Percentiles rank a stretch among this genome's conserved stretches.
These are phyloP conservation scores for Crocodylus rhombifer DNA, from an alignment of 2,797 vertebrate species.

Conservation along the genomic window DNA sequence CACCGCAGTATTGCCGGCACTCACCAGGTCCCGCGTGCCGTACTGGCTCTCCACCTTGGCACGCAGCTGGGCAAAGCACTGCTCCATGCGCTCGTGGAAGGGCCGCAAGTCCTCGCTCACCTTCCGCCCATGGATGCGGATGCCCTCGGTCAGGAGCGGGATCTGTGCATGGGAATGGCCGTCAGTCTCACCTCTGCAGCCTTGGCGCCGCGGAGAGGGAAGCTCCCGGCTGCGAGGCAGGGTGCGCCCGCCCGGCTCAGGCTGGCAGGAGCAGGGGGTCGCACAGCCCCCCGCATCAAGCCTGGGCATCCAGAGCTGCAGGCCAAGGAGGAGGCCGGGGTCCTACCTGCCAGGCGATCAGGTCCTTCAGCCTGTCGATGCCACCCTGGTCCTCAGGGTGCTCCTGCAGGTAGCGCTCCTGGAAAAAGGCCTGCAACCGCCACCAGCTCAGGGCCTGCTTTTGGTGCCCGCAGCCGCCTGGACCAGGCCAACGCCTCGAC, in stretches of 20 bases:
- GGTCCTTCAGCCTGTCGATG: constrained; percentile 90
- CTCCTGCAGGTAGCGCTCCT: constrained; percentile 86
- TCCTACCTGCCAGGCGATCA: constrained; percentile 92
- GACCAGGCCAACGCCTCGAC: rapidly evolving
- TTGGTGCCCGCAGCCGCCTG: rapidly evolving
- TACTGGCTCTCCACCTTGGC: constrained; percentile 75
- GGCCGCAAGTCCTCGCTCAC: constrained; percentile 69
- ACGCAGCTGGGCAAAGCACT: constrained; percentile 66
- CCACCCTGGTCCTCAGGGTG: constrained; percentile 87
- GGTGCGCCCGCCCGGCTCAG: too few relatives aligned
- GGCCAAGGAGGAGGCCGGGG: too few relatives aligned
- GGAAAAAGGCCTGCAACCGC: constrained; percentile 90
- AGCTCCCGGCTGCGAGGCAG: not conserved
- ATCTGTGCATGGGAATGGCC: not conserved
- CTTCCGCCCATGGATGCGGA: constrained; percentile 61
- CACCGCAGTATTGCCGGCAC: not conserved
- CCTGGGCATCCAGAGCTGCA: not conserved
- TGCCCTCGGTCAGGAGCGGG: constrained; percentile 66
- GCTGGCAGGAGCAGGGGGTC: too few relatives aligned
- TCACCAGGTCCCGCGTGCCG: constrained; percentile 66
- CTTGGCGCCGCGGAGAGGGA: rapidly evolving
- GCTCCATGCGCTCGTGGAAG: constrained; percentile 75
- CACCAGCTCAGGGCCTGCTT: too few relatives aligned
- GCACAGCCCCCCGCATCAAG: too few relatives aligned
- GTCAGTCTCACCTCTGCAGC: rapidly evolving